A percentile compares a stretch with the other conserved stretches of the same genome.
Conservation (phyloP, 2,888 invertebrate species). For the Stegophylla sp. region DNA sequence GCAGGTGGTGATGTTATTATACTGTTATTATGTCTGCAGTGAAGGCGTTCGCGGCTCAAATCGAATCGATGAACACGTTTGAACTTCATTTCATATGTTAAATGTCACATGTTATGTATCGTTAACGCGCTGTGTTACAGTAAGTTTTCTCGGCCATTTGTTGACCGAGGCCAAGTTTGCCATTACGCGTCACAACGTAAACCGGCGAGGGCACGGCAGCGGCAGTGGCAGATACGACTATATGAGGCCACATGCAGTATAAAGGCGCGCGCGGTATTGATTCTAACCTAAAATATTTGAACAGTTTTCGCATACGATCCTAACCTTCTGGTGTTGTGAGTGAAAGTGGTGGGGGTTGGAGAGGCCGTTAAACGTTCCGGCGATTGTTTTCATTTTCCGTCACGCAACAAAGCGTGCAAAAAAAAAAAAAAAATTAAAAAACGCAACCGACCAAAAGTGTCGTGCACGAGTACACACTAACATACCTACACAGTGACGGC, state of each 20-base stretch:
- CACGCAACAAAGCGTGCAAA: conserved; percentile 19
- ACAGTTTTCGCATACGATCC: conserved; percentile 35
- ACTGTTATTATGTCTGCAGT: background rate
- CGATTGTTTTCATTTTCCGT: conserved; percentile 31
- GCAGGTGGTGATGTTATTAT: background rate
- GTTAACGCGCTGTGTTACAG: background rate
- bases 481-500: background rate
- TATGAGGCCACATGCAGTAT: background rate
- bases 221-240: background rate
- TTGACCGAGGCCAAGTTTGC: conserved; percentile 24
- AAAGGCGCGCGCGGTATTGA: conserved; percentile 28
- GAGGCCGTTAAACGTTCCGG: conserved; percentile 18
- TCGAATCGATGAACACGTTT: conserved; percentile 16
- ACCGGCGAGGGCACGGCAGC: conserved; percentile 10
- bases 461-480: background rate
- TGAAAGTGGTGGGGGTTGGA: background rate
- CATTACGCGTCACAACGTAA: background rate
- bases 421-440: background rate
- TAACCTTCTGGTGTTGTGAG: background rate
- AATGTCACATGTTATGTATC: background rate
- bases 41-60: conserved; percentile 5
- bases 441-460: background rate
- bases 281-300: conserved; percentile 51
- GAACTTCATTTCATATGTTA: conserved; percentile 1
- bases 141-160: background rate